Conservation (phyloP, 1,140 invertebrate genomes). For the Teleogryllus occipitalis region DNA sequence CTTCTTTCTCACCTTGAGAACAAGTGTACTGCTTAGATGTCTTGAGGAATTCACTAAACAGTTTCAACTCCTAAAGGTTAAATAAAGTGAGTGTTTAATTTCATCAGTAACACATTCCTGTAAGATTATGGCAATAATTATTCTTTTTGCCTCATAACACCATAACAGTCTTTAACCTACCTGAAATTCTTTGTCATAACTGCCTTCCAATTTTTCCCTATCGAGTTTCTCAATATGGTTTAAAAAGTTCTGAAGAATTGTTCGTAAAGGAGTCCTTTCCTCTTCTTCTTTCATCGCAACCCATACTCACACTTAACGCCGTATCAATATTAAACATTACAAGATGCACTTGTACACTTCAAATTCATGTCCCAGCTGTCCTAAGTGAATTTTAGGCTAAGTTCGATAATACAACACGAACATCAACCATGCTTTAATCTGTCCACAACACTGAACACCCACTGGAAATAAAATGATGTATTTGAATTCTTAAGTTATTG, state of each 20-base stretch:
- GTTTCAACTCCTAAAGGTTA: slow-evolving; percentile 40
- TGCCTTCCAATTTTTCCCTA: slow-evolving; percentile 35
- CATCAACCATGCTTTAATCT: too few species aligned
- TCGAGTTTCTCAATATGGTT: slow-evolving; percentile 44
- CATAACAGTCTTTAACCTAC: slow-evolving; percentile 26
- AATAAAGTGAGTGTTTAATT: slow-evolving; percentile 17
- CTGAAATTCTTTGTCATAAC: slow-evolving; percentile 44
- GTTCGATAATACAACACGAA: too few species aligned
- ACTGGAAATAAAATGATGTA: too few species aligned
- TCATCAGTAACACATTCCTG: neutral
- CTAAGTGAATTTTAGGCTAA: too few species aligned
- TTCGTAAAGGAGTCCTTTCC: slow-evolving; percentile 37
- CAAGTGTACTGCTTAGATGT: slow-evolving; percentile 38
- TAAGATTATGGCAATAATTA: neutral
- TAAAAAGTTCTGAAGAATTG: slow-evolving; percentile 43
- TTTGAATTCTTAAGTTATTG: too few species aligned
- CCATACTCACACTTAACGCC: slow-evolving; percentile 16
- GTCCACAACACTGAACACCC: too few species aligned
- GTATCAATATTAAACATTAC: neutral
- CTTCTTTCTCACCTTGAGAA: slow-evolving; percentile 50
- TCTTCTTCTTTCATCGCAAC: slow-evolving; percentile 31
- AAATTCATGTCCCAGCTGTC: too few species aligned
- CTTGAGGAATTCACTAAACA: slow-evolving; percentile 43
- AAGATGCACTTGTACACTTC: too few species aligned
- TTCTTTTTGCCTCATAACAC: neutral